Conservation (phyloP, 2,113 vertebrate species). For the Motacilla alba region DNA sequence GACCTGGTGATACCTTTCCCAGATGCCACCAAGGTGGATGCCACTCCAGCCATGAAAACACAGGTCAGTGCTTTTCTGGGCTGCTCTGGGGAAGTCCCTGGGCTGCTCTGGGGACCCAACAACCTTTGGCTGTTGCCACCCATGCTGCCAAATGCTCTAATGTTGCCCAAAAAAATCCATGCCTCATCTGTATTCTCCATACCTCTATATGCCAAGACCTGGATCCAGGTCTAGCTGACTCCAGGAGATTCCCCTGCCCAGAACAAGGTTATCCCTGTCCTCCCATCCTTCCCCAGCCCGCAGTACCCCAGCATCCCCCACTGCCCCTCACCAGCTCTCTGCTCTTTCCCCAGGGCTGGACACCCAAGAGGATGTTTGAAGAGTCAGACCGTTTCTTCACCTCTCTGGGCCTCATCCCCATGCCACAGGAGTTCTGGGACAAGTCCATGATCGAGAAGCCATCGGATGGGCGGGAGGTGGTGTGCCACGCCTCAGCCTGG, state of each 20-base stretch:
- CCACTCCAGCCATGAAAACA: conserved; percentile 88
- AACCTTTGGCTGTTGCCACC: background rate
- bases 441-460: conserved; percentile 82
- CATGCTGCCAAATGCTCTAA: background rate
- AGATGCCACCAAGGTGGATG: conserved; percentile 84
- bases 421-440: conserved; percentile 80
- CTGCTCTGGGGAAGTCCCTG: background rate
- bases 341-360: conserved; percentile 80
- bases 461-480: conserved; percentile 66
- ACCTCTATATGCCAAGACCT: background rate
- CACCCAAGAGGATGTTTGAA: conserved; percentile 85
- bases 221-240: background rate
- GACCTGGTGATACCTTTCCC: conserved; percentile 86
- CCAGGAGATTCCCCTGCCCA: background rate
- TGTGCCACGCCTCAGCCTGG: conserved; percentile 82
- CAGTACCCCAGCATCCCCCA: background rate
- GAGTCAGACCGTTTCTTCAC: conserved; percentile 87
- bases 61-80: conserved; percentile 74
- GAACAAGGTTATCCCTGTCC: background rate
- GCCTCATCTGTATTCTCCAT: background rate
- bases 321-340: background rate
- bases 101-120: background rate
- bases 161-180: background rate
- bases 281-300: background rate
- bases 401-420: conserved; percentile 84